A percentile compares a stretch with the other conserved stretches of the same genome.
These are phyloP conservation scores for Scaptomyza hsui DNA, from an alignment of 1,140 invertebrate genomes.

Conservation along the genomic window DNA sequence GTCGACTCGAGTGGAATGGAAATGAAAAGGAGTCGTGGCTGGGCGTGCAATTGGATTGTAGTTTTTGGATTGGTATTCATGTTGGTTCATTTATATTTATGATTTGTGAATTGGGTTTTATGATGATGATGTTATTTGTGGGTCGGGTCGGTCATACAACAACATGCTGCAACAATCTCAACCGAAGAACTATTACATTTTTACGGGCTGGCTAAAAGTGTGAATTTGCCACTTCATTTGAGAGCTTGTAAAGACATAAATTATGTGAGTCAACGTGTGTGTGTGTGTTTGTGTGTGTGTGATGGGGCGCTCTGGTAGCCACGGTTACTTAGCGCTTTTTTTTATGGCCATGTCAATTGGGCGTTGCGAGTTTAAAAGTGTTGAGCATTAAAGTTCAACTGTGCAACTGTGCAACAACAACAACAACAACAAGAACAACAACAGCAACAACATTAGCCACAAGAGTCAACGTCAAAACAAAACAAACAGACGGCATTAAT, in stretches of 20 bases:
- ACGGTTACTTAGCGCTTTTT: constrained; percentile 60
- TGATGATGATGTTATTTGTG: constrained; percentile 79
- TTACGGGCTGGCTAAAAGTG: constrained; percentile 69
- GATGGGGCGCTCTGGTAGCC: constrained; percentile 26
- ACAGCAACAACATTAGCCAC: constrained; percentile 35
- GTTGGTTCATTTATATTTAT: constrained; percentile 75
- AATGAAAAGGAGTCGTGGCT: constrained; percentile 4
- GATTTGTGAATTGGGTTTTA: constrained; percentile 83
- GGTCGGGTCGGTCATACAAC: constrained; percentile 31
- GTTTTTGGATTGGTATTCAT: constrained; percentile 26
- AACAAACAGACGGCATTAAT: constrained; percentile 57
- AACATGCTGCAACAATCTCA: constrained; percentile 21
- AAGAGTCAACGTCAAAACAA: constrained; percentile 64
- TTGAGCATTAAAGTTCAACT: constrained; percentile 59
- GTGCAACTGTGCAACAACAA: constrained; percentile 35
- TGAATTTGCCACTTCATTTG: constrained; percentile 83
- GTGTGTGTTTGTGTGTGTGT: constrained; percentile 12
- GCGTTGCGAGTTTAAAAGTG: constrained; percentile 50
- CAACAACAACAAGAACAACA: constrained; percentile 7
- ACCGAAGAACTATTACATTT: constrained; percentile 62
- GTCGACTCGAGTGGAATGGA: neutral
- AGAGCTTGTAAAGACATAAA: constrained; percentile 77
- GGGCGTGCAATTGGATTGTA: constrained; percentile 45
- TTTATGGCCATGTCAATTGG: constrained; percentile 75
- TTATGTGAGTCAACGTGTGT: constrained; percentile 35